Conservation (phyloP, 2,797 vertebrate genomes). For the Hoplostethus mediterraneus region DNA sequence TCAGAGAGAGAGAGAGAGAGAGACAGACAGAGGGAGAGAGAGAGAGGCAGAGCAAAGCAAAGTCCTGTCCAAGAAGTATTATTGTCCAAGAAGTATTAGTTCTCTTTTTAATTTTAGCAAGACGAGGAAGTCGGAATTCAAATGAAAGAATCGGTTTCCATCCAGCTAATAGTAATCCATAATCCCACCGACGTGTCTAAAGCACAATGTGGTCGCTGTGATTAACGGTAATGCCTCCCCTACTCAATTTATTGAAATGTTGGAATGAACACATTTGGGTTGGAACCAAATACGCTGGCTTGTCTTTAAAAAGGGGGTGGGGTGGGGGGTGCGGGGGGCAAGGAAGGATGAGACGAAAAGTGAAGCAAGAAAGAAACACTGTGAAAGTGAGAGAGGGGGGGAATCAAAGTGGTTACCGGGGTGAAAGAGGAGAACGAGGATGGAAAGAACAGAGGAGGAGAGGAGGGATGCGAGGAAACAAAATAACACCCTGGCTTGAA, state of each 20-base stretch:
- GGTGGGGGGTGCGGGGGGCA: slow-evolving; percentile 26
- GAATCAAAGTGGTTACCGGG: slow-evolving; percentile 20
- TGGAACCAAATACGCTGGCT: slow-evolving; percentile 80
- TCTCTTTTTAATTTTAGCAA: slow-evolving; percentile 88
- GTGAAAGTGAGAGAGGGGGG: slow-evolving; percentile 61
- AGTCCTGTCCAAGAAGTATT: slow-evolving; percentile 86
- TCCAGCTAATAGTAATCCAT: slow-evolving; percentile 91
- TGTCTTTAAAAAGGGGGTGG: slow-evolving; percentile 75
- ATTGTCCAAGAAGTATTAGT: slow-evolving; percentile 88
- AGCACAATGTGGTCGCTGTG: slow-evolving; percentile 90
- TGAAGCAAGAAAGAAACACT: slow-evolving; percentile 58
- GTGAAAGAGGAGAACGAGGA: slow-evolving; percentile 43
- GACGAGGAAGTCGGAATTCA: slow-evolving; percentile 87
- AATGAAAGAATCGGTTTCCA: slow-evolving; percentile 90
- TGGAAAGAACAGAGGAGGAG: slow-evolving; percentile 29
- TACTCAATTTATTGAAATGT: slow-evolving; percentile 90
- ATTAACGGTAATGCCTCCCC: slow-evolving; percentile 90
- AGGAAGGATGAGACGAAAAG: slow-evolving; percentile 61
- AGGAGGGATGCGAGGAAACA: slow-evolving; percentile 52
- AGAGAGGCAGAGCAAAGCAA: slow-evolving; percentile 55
- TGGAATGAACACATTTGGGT: slow-evolving; percentile 88
- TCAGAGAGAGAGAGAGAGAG: slow-evolving; percentile 51
- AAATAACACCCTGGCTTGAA: slow-evolving; percentile 72
- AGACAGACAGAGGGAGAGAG: background rate
- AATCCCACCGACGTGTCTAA: slow-evolving; percentile 89